A percentile compares a stretch with the other conserved stretches of the same genome.
phyloP scores from a whole-genome alignment of 2,888 invertebrate species.

The Brachyopa scutellaris region DNA sequence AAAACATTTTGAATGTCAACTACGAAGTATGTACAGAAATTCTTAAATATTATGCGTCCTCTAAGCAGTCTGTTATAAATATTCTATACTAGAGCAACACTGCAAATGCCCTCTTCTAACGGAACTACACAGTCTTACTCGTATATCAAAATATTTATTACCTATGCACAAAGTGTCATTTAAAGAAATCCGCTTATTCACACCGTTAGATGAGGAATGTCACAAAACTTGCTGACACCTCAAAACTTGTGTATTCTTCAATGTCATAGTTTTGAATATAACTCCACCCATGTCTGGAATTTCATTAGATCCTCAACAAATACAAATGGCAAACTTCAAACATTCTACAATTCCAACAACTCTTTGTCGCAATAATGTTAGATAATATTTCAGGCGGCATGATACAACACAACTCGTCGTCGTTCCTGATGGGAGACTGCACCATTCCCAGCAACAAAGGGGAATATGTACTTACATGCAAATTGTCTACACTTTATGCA shows the following conservation, averaged over 20 bases:
- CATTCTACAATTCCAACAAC: not conserved
- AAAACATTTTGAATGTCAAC: too few relatives aligned
- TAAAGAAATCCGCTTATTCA: too few relatives aligned
- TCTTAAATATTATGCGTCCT: too few relatives aligned
- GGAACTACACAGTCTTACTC: too few relatives aligned
- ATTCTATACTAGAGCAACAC: too few relatives aligned
- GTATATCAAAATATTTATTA: too few relatives aligned
- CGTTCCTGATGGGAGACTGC: not conserved
- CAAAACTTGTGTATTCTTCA: not conserved
- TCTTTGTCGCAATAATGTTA: not conserved
- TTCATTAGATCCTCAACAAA: conserved; percentile 20
- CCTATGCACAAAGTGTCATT: too few relatives aligned
- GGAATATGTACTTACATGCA: conserved; percentile 40
- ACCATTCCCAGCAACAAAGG: conserved; percentile 11
- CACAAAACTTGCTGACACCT: not conserved
- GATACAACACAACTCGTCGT: conserved; percentile 1
- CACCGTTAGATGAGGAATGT: too few relatives aligned
- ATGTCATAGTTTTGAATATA: not conserved
- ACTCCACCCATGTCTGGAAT: conserved; percentile 2
- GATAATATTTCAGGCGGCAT: conserved; percentile 23
- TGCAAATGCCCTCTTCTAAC: too few relatives aligned
- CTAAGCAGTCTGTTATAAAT: too few relatives aligned
- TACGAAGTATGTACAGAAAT: too few relatives aligned
- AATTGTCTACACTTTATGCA: conserved; percentile 50
- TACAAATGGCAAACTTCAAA: conserved; percentile 5